Conservation (phyloP, 2,888 invertebrate genomes). For the Xanthia icteritia region DNA sequence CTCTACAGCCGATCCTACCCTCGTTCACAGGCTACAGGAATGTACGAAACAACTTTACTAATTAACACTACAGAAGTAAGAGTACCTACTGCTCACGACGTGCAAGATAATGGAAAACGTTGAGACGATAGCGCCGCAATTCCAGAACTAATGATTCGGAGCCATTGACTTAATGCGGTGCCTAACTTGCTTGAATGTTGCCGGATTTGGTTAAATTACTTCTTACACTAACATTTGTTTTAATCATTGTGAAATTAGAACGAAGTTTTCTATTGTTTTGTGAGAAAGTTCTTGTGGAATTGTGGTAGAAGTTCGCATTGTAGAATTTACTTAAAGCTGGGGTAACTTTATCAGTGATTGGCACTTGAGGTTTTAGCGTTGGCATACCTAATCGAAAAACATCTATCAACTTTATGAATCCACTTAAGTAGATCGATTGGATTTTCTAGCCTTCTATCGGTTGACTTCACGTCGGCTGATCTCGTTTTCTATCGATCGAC, state of each 20-base stretch:
- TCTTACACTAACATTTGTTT: conserved; percentile 62
- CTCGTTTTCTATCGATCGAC: background rate
- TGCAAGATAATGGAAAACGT: conserved; percentile 61
- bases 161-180: conserved; percentile 61
- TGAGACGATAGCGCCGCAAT: conserved; percentile 58
- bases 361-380: background rate
- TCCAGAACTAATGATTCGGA: conserved; percentile 62
- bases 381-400: background rate
- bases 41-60: conserved; percentile 59
- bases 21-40: conserved; percentile 37
- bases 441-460: background rate
- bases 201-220: conserved; percentile 61
- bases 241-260: conserved; percentile 53
- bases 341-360: conserved; percentile 14
- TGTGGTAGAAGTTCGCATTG: conserved; percentile 31
- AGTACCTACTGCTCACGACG: conserved; percentile 55
- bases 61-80: conserved; percentile 51
- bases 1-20: background rate
- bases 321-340: conserved; percentile 8
- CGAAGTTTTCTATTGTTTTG: conserved; percentile 57
- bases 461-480: no score
- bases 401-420: background rate
- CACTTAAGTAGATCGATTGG: background rate
- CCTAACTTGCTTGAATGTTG: conserved; percentile 56
- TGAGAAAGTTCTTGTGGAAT: conserved; percentile 27